Conservation (phyloP, 2,888 invertebrate genomes). For the Cantharis rustica region DNA sequence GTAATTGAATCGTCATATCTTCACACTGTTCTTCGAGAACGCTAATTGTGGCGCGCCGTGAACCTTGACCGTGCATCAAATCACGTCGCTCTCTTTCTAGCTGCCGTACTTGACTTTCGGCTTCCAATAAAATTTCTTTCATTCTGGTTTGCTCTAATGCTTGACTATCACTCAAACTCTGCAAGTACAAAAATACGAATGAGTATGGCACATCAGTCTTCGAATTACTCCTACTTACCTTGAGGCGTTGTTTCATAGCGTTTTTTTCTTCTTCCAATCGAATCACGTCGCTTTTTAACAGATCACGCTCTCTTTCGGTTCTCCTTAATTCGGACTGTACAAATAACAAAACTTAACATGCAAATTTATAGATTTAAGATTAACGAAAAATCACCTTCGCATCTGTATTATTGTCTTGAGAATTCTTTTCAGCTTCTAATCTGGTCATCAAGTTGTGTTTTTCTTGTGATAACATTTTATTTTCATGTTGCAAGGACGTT, state of each 20-base stretch:
- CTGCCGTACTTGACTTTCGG: slow-evolving; percentile 58
- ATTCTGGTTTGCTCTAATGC: slow-evolving; percentile 58
- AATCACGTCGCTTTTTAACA: slow-evolving; percentile 60
- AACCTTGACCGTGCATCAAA: slow-evolving; percentile 58
- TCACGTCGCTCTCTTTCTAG: slow-evolving; percentile 63
- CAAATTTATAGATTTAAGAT: not conserved
- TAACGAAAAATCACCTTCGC: slow-evolving; percentile 38
- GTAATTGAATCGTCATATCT: slow-evolving; percentile 59
- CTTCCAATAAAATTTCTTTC: slow-evolving; percentile 57
- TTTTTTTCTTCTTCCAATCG: slow-evolving; percentile 66
- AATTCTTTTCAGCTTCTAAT: slow-evolving; percentile 47
- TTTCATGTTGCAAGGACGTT: slow-evolving; percentile 54
- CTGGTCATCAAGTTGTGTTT: slow-evolving; percentile 54
- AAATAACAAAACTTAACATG: not conserved
- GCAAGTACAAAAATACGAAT: slow-evolving; percentile 8
- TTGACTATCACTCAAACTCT: slow-evolving; percentile 55
- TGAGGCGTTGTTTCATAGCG: slow-evolving; percentile 61
- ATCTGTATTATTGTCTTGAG: slow-evolving; percentile 40
- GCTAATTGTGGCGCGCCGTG: slow-evolving; percentile 59
- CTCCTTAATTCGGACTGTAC: slow-evolving; percentile 53
- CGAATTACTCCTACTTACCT: slow-evolving; percentile 49
- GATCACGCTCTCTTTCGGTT: slow-evolving; percentile 61
- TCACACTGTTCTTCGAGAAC: slow-evolving; percentile 63
- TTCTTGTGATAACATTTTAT: slow-evolving; percentile 54
- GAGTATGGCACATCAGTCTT: not conserved